Evolutionary conservation across 2,113 vertebrate species (phyloP).

Genomic region (Axis porcinus): DNA sequence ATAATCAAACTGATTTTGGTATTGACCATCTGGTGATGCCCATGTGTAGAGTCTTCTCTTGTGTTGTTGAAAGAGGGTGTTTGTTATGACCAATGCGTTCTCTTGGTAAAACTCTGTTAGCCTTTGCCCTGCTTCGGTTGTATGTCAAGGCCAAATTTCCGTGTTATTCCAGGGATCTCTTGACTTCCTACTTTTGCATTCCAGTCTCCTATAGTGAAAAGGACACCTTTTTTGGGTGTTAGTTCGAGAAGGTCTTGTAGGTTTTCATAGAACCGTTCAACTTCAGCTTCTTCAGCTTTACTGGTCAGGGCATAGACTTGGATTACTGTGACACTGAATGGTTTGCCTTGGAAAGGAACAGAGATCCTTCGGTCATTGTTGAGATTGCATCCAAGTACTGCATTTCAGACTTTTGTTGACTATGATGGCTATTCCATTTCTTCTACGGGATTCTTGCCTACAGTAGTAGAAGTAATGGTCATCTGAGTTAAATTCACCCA

Average conservation of each 20-base stretch:
- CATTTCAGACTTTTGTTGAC: background rate
- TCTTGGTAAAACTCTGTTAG: background rate
- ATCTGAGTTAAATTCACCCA: background rate
- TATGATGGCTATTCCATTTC: background rate
- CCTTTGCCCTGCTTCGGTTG: background rate
- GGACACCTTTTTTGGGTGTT: too few relatives aligned
- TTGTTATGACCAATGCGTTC: accelerated
- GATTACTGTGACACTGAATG: background rate
- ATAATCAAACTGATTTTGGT: background rate
- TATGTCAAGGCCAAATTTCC: background rate
- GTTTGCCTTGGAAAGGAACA: background rate
- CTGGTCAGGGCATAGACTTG: background rate
- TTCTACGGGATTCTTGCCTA: background rate
- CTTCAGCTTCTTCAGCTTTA: background rate
- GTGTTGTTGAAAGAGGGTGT: background rate
- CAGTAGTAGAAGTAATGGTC: background rate
- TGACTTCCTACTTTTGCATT: background rate
- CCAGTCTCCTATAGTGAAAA: too few relatives aligned
- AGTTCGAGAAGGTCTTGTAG: too few relatives aligned
- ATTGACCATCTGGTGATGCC: background rate
- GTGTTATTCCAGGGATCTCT: background rate
- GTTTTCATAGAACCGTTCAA: background rate
- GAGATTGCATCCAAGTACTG: background rate
- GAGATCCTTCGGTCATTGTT: background rate
- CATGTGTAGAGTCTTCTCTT: background rate